Percentiles rank a stretch among this genome's conserved stretches.
These are phyloP conservation scores for Oligia latruncula DNA, from an alignment of 2,888 invertebrate genomes.

Conservation along the genomic window DNA sequence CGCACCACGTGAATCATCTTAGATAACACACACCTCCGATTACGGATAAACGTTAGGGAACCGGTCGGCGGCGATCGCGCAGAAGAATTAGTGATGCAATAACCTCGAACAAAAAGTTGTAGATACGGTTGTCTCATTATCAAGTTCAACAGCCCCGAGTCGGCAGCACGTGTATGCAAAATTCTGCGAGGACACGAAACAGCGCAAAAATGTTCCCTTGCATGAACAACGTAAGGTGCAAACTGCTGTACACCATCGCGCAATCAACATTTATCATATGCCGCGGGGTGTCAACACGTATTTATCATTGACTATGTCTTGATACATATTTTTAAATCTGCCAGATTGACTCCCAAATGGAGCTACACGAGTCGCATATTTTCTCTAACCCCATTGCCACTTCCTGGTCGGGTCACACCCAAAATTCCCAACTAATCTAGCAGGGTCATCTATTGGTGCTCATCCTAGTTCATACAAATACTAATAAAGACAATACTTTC, in stretches of 20 bases:
- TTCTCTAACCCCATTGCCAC: slow-evolving; percentile 65
- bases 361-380: slow-evolving; percentile 73
- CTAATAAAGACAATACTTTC: slow-evolving; percentile 85
- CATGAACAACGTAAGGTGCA: slow-evolving; percentile 82
- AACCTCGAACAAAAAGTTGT: slow-evolving; percentile 79
- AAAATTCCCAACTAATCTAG: slow-evolving; percentile 49
- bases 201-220: slow-evolving; percentile 84
- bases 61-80: slow-evolving; percentile 69
- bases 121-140: slow-evolving; percentile 88
- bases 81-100: slow-evolving; percentile 86
- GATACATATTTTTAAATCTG: slow-evolving; percentile 74
- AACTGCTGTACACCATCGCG: slow-evolving; percentile 75
- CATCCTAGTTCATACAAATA: slow-evolving; percentile 39
- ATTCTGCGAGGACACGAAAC: slow-evolving; percentile 74
- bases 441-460: slow-evolving; percentile 14
- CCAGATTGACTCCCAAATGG: slow-evolving; percentile 78
- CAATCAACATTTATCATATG: slow-evolving; percentile 84
- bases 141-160: slow-evolving; percentile 89
- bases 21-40: slow-evolving; percentile 65
- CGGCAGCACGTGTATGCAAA: slow-evolving; percentile 90
- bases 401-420: slow-evolving; percentile 75
- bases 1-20: slow-evolving; percentile 71
- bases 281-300: slow-evolving; percentile 84
- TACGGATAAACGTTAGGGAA: slow-evolving; percentile 65
- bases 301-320: slow-evolving; percentile 85